Percentiles rank a stretch among this genome's conserved stretches.
Conservation (phyloP, 1,140 invertebrate genomes). For the Trichonephila inaurata region DNA sequence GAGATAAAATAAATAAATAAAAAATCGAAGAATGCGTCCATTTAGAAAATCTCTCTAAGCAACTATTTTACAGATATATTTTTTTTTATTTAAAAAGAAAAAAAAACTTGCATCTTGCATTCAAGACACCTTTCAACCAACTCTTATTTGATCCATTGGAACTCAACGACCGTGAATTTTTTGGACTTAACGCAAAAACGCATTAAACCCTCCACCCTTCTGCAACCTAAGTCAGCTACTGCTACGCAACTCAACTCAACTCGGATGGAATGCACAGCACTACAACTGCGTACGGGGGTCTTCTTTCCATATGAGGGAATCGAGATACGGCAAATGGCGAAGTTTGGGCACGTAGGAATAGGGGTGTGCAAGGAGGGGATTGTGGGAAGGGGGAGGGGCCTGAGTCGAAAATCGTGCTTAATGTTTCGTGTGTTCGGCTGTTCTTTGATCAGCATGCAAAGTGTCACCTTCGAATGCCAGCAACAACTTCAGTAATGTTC, state of each 20-base stretch:
- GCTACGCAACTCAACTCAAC: constrained; percentile 29
- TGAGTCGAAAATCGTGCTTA: constrained; percentile 65
- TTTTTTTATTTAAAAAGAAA: not conserved
- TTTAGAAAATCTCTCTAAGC: constrained; percentile 49
- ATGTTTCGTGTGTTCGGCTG: constrained; percentile 68
- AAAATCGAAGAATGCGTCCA: constrained; percentile 3
- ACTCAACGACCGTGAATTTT: constrained; percentile 38
- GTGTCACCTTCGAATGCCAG: constrained; percentile 68
- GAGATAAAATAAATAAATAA: not conserved
- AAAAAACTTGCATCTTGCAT: constrained; percentile 33
- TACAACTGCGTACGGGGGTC: constrained; percentile 5
- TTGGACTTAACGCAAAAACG: constrained; percentile 49
- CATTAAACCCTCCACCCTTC: constrained; percentile 29
- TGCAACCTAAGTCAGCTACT: constrained; percentile 8
- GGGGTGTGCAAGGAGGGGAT: not conserved
- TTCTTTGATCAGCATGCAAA: constrained; percentile 72
- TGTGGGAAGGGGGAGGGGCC: not conserved
- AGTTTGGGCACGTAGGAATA: constrained; percentile 23
- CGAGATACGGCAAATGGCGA: constrained; percentile 56
- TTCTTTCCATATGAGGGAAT: constrained; percentile 34
- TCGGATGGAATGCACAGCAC: not conserved
- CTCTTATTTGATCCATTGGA: constrained; percentile 30
- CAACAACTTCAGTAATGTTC: constrained; percentile 66
- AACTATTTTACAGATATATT: constrained; percentile 32
- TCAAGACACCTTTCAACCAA: constrained; percentile 34